phyloP scores from a whole-genome alignment of 2,797 vertebrate genomes.

The Pteronotus mesoamericanus region DNA sequence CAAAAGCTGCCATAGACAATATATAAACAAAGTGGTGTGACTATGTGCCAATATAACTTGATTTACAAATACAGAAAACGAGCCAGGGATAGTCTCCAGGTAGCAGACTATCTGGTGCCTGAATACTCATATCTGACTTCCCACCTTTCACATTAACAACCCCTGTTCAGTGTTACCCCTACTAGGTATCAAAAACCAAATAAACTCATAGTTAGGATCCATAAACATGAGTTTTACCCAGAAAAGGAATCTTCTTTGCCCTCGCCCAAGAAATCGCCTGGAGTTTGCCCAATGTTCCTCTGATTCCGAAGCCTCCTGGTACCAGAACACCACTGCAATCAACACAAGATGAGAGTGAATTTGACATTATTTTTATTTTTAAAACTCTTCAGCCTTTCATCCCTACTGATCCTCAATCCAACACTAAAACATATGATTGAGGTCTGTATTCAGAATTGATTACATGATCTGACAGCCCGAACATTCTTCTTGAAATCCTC shows the following conservation, averaged over 20 bases:
- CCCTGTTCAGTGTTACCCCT: neutral
- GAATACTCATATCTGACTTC: constrained; percentile 10
- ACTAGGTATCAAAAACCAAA: neutral
- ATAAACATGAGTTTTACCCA: constrained; percentile 80
- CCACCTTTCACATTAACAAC: neutral
- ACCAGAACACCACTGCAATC: constrained; percentile 84
- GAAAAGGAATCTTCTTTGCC: constrained; percentile 85
- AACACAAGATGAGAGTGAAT: constrained; percentile 38
- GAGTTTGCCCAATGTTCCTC: constrained; percentile 85
- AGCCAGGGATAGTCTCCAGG: neutral
- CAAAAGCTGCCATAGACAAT: neutral
- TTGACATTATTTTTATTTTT: constrained; percentile 12
- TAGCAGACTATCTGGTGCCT: neutral
- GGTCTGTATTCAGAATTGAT: neutral
- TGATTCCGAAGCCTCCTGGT: constrained; percentile 85
- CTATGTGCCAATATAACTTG: constrained; percentile 3
- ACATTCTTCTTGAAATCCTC: constrained; percentile 32
- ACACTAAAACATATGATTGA: neutral
- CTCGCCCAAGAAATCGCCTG: constrained; percentile 87
- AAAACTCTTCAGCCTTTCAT: neutral
- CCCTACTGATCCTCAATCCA: neutral
- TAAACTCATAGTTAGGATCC: neutral
- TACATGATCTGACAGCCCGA: neutral
- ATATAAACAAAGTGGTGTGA: neutral
- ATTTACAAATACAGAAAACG: neutral